Percentiles rank a stretch among this genome's conserved stretches.
These are phyloP conservation scores for Epinephelus awoara DNA, from an alignment of 2,797 vertebrate species.

Conservation along the genomic window DNA sequence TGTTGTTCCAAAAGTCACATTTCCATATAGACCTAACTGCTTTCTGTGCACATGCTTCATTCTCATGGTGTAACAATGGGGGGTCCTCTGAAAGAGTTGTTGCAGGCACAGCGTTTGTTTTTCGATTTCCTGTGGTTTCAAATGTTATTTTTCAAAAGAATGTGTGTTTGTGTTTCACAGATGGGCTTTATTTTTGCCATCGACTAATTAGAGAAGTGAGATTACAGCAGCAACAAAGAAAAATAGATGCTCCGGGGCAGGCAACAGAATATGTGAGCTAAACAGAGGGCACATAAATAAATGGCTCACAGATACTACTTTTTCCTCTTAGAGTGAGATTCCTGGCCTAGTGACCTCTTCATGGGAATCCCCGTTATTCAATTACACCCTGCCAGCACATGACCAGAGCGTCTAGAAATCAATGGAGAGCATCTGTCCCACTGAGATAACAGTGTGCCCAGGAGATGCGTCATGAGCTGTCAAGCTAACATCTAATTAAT, in stretches of 20 bases:
- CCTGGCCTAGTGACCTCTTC: slow-evolving; percentile 61
- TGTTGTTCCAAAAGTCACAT: slow-evolving; percentile 18
- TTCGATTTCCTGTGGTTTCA: slow-evolving; percentile 17
- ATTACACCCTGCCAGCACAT: slow-evolving; percentile 53
- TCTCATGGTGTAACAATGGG: slow-evolving; percentile 22
- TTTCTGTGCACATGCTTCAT: slow-evolving; percentile 3
- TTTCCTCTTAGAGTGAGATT: slow-evolving; percentile 7
- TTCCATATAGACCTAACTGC: slow-evolving; percentile 18
- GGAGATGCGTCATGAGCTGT: slow-evolving; percentile 68
- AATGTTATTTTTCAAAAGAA: slow-evolving; percentile 15
- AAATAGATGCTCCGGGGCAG: slow-evolving; percentile 1
- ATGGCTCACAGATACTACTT: background rate
- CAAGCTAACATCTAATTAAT: slow-evolving; percentile 73
- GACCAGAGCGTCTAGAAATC: slow-evolving; percentile 67
- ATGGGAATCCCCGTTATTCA: slow-evolving; percentile 73
- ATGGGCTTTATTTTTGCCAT: slow-evolving; percentile 37
- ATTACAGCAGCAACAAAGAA: slow-evolving; percentile 16
- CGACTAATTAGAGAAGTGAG: slow-evolving; percentile 43
- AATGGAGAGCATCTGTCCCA: slow-evolving; percentile 79
- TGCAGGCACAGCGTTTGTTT: slow-evolving; percentile 27
- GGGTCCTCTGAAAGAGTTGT: slow-evolving; percentile 19
- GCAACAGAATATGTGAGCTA: too few species aligned
- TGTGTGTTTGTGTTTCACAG: slow-evolving; percentile 13
- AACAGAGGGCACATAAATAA: background rate
- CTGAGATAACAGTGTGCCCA: slow-evolving; percentile 72